These are phyloP conservation scores for Styela plicata DNA, from an alignment of 23 tunicate genomes.

Conservation along the genomic window DNA sequence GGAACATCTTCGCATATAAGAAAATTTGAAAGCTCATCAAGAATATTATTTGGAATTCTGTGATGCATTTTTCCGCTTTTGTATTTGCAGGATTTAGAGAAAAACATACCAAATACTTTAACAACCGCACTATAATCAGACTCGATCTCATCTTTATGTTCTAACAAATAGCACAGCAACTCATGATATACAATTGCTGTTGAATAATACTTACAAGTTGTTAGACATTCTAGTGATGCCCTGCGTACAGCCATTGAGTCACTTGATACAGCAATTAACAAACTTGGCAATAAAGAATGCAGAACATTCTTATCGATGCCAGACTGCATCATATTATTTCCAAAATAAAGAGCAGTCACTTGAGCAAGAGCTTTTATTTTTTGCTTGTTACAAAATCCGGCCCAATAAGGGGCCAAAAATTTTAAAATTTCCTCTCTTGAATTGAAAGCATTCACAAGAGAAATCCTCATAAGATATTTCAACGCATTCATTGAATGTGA, in stretches of 20 bases:
- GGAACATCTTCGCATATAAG: neutral
- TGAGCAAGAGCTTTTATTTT: neutral
- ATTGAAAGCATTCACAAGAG: neutral
- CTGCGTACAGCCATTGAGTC: neutral
- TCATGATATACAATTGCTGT: neutral
- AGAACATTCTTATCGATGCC: neutral
- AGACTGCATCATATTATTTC: neutral
- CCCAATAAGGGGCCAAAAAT: neutral
- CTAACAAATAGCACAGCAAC: neutral
- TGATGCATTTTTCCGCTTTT: neutral
- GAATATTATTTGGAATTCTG: neutral
- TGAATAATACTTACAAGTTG: neutral
- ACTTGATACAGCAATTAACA: neutral
- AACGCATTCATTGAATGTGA: neutral
- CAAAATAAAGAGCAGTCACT: neutral
- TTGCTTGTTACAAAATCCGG: neutral
- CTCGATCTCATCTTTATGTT: neutral
- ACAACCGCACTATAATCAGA: neutral
- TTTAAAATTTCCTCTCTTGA: neutral
- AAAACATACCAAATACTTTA: neutral
- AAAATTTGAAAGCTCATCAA: neutral
- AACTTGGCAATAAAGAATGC: conserved; percentile 5
- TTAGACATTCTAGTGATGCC: neutral
- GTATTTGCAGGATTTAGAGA: neutral
- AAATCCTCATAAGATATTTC: neutral